Evolutionary conservation across 2,888 invertebrate genomes (phyloP), one percentile per base, ranked within the genome.

Genomic region (Globia sparganii): DNA sequence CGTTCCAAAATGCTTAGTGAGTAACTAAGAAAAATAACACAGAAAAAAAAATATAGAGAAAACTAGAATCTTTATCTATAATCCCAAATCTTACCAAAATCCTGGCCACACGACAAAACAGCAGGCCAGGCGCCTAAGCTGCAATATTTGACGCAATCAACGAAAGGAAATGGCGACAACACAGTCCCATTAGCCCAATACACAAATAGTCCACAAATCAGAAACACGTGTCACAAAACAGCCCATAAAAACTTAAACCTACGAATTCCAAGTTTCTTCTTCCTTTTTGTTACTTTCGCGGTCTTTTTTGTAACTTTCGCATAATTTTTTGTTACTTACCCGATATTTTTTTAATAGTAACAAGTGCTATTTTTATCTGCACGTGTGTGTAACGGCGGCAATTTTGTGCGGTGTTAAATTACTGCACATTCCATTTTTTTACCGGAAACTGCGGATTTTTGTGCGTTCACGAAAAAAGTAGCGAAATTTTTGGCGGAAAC

Each of bases 331-430:
- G 72, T 85, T 62, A 66, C 78, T 59, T 28, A 74, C 65, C 65
- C 53, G 40, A 69, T 70, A 72, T 81, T 93, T 84, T 84, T 85
- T 80, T 75, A 72, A 90, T 87, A 82, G 91, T 86, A 91, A 92
- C 93, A 94, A 92, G 89, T 91, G 88, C 79, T 88, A 90, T 89
- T 91, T 84, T 91, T 90, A 89, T 90, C 90, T 93, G 94, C 95
- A 96, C 95, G 93, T 95, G 94, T 95, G 94, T 92, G 93, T 91
- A 91, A 90, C 92, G 91, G 91, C 91, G 87, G 92, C 92, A 94
- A 95, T 95, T 95, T 95, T 82, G 93, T 94, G 94, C 92, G 94
- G 95, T 94, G 91, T 96, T 90, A 95, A 95, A 95, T 96, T 96
- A 95, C 96, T 89, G 62, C 81, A 90, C 91, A 91, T 92, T 92